Evolutionary conservation across 2,888 invertebrate genomes (phyloP).

Genomic region (Eilema griseolum): DNA sequence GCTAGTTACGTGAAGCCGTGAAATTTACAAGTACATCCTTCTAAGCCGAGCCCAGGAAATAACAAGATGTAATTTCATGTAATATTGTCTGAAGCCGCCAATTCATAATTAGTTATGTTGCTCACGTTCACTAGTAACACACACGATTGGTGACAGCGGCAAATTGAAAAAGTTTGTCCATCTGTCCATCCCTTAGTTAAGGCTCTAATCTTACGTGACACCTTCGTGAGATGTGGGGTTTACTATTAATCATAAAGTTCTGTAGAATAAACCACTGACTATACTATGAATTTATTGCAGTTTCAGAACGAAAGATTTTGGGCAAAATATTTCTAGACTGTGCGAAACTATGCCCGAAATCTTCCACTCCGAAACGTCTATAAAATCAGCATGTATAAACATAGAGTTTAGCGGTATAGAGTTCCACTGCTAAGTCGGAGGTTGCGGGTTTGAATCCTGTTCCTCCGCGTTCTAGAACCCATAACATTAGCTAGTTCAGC

Average conservation of each 20-base stretch:
- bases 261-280: background rate
- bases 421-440: too few relatives aligned
- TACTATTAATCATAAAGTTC: background rate
- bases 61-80: background rate
- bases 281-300: too few relatives aligned
- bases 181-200: background rate
- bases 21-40: background rate
- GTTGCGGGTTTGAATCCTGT: too few relatives aligned
- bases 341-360: too few relatives aligned
- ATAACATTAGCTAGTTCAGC: too few relatives aligned
- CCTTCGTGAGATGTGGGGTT: conserved; percentile 1
- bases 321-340: too few relatives aligned
- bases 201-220: conserved; percentile 11
- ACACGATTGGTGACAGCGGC: conserved; percentile 10
- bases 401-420: too few relatives aligned
- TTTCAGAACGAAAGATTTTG: too few relatives aligned
- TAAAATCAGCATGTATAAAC: too few relatives aligned
- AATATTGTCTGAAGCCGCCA: too few relatives aligned
- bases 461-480: too few relatives aligned
- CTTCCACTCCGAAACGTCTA: too few relatives aligned
- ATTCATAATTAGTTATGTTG: conserved; percentile 3
- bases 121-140: background rate
- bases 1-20: background rate
- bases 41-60: background rate
- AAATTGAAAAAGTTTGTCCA: conserved; percentile 19